Percentiles rank a stretch among this genome's conserved stretches.
These are phyloP conservation scores for Sardina pilchardus DNA, from an alignment of 2,113 vertebrate species.

Conservation along the genomic window DNA sequence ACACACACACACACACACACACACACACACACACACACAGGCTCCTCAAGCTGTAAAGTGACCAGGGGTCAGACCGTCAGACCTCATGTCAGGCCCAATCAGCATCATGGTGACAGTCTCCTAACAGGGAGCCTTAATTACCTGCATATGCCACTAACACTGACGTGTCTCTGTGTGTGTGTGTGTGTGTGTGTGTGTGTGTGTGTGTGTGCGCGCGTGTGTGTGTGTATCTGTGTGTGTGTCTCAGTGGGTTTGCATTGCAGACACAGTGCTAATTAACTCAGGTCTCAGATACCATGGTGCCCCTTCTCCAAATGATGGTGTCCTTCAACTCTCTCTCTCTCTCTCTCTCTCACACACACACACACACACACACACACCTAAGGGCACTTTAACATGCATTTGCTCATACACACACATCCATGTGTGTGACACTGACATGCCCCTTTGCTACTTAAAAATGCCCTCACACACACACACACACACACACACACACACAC, in stretches of 20 bases:
- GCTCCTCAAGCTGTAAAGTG: background rate
- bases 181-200: too few species aligned
- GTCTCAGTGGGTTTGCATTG: conserved; percentile 68
- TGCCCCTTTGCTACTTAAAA: too few species aligned
- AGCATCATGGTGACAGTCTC: conserved; percentile 71
- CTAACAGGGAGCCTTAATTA: conserved; percentile 76
- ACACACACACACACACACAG: conserved; percentile 10
- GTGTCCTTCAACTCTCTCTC: conserved; percentile 43
- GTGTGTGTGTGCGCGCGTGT: background rate
- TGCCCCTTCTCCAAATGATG: conserved; percentile 66
- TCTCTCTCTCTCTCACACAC: background rate
- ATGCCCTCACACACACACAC: too few species aligned
- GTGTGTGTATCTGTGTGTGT: background rate
- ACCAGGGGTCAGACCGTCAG: conserved; percentile 63
- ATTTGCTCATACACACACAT: too few species aligned
- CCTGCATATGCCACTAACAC: conserved; percentile 37
- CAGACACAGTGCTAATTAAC: conserved; percentile 75
- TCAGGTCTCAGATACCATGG: conserved; percentile 62
- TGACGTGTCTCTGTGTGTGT: conserved; percentile 14
- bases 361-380: background rate
- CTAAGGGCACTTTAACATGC: too few species aligned
- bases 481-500: too few species aligned
- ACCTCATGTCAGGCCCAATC: conserved; percentile 67
- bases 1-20: background rate
- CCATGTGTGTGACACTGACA: too few species aligned